These are phyloP conservation scores for Phataginus tetradactyla DNA, from an alignment of 2,797 vertebrate genomes.

Conservation along the genomic window DNA sequence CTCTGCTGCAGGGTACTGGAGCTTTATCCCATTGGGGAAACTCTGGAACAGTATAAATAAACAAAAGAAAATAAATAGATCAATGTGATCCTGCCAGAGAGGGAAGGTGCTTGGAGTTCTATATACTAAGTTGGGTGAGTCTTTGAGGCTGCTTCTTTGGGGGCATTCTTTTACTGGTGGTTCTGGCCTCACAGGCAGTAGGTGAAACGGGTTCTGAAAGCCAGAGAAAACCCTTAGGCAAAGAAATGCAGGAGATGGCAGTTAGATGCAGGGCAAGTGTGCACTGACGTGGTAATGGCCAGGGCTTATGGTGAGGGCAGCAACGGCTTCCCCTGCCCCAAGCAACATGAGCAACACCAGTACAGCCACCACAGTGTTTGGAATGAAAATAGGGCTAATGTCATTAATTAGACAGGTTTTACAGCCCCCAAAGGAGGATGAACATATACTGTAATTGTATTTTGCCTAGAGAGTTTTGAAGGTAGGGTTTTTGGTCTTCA, in stretches of 20 bases:
- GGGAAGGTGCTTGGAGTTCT: background rate
- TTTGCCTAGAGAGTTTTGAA: constrained; percentile 73
- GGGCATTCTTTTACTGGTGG: background rate
- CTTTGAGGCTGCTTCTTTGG: background rate
- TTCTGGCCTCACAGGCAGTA: background rate
- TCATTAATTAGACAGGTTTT: constrained; percentile 59
- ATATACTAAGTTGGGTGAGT: background rate
- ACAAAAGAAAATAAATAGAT: background rate
- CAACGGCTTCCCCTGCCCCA: background rate
- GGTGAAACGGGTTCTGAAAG: background rate
- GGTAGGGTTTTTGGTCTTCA: constrained; percentile 66
- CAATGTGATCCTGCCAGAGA: background rate
- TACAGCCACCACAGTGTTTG: background rate
- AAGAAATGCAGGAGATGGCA: background rate
- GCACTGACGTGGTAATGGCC: background rate
- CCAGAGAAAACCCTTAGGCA: background rate
- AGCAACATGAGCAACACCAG: background rate
- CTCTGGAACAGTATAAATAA: background rate
- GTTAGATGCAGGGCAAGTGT: background rate
- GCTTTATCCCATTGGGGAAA: background rate
- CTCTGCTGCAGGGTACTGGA: background rate
- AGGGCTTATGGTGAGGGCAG: background rate
- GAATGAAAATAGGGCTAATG: constrained; percentile 22
- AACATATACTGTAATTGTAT: constrained; percentile 70
- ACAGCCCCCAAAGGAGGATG: constrained; percentile 27